These are phyloP conservation scores for Pseudococcus longispinus DNA, from an alignment of 2,888 invertebrate genomes.

Conservation along the genomic window DNA sequence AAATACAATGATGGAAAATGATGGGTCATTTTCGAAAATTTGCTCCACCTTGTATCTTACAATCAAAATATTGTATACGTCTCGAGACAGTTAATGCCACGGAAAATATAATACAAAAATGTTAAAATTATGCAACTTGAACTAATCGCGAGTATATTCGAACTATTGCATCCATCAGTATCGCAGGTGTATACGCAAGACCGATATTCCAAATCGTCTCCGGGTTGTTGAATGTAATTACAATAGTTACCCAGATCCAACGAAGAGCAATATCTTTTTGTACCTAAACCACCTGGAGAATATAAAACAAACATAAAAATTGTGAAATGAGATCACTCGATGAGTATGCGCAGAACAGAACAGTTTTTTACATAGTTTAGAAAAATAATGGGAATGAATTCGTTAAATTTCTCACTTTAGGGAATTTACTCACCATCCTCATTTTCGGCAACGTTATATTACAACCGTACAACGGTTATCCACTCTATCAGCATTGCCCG, in stretches of 20 bases:
- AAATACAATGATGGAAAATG: too few relatives aligned
- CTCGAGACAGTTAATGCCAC: background rate
- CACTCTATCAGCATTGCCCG: too few relatives aligned
- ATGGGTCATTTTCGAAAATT: too few relatives aligned
- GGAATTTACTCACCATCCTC: too few relatives aligned
- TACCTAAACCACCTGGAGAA: conserved; percentile 80
- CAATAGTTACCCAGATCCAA: conserved; percentile 88
- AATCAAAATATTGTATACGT: background rate
- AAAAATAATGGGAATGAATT: too few relatives aligned
- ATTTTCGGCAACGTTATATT: too few relatives aligned
- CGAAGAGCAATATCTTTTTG: conserved; percentile 86
- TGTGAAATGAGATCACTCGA: background rate
- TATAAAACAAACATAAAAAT: conserved; percentile 35
- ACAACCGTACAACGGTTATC: too few relatives aligned
- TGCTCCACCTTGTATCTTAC: background rate
- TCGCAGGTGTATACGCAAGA: conserved; percentile 87
- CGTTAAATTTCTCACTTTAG: too few relatives aligned
- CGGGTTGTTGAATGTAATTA: conserved; percentile 83
- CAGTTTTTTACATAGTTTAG: background rate
- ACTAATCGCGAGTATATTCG: background rate
- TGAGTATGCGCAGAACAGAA: background rate
- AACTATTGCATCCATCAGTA: conserved; percentile 79
- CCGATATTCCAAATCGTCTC: conserved; percentile 83
- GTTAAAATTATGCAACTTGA: background rate
- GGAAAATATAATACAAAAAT: background rate